Percentiles rank a stretch among this genome's conserved stretches.
phyloP scores from a whole-genome alignment of 2,113 vertebrate genomes.

The Coptodon rendalli region DNA sequence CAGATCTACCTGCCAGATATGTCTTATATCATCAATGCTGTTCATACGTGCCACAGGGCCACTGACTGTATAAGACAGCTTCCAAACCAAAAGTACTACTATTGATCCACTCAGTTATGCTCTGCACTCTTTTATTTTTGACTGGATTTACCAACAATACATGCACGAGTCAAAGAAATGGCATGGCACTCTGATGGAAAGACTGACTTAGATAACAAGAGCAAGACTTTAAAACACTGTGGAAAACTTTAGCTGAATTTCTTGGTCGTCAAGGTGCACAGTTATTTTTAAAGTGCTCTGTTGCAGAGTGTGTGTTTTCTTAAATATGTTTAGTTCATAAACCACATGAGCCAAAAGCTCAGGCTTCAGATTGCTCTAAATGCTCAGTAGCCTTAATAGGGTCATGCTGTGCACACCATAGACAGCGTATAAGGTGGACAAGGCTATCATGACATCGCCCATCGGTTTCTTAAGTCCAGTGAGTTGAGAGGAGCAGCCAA shows the following conservation, averaged over 20 bases:
- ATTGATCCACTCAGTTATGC: background rate
- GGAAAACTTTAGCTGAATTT: background rate
- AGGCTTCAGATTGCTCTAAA: background rate
- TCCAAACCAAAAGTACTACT: background rate
- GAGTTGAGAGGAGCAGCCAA: background rate
- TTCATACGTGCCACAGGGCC: background rate
- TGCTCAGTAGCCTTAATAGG: background rate
- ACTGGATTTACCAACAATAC: background rate
- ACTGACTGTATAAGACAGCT: background rate
- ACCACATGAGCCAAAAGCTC: background rate
- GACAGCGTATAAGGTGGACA: background rate
- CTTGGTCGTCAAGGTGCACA: background rate
- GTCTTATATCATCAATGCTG: background rate
- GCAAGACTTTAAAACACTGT: background rate
- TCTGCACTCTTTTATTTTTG: background rate
- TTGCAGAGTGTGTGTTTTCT: background rate
- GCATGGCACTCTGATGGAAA: background rate
- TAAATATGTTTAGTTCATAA: background rate
- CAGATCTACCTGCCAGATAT: background rate
- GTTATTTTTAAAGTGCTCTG: background rate
- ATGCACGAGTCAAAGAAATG: background rate
- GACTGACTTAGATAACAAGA: background rate
- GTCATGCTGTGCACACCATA: background rate
- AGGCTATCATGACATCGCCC: background rate
- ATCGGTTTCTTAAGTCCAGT: background rate